Evolutionary conservation across 2,888 invertebrate genomes (phyloP).

Genomic region (Thelaira solivaga): DNA sequence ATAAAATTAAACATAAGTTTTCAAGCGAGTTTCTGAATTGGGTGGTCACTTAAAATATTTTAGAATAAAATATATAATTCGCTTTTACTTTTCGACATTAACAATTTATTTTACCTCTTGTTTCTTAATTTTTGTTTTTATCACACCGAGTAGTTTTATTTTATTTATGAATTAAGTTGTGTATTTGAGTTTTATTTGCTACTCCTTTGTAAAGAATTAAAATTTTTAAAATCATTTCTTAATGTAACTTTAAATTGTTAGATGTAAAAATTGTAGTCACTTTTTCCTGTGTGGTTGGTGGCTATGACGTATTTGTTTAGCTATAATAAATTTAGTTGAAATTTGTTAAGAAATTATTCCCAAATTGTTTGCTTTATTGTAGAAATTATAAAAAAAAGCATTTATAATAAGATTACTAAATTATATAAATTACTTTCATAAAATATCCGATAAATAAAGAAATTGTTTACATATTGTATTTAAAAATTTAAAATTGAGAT

Average conservation of each 20-base stretch:
- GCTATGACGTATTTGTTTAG: conserved; percentile 43
- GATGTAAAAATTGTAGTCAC: conserved; percentile 14
- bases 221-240: not conserved
- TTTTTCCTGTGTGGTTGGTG: conserved; percentile 17
- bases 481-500: too few species aligned
- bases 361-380: not conserved
- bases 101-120: not conserved
- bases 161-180: not conserved
- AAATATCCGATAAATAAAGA: not conserved
- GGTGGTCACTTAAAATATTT: too few species aligned
- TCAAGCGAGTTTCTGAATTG: too few species aligned
- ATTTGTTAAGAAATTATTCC: conserved; percentile 44
- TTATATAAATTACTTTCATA: conserved; percentile 26
- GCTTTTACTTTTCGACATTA: not conserved
- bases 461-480: too few species aligned
- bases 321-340: conserved; percentile 42
- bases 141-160: not conserved
- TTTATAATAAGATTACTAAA: conserved; percentile 7
- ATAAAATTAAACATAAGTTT: too few species aligned
- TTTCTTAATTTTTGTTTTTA: not conserved
- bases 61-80: too few species aligned
- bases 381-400: not conserved
- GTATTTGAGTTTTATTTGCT: not conserved
- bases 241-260: not conserved
- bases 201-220: not conserved